Base-by-base conservation (phyloP, 2,797 vertebrate species). In the Scleropages formosus region DNA sequence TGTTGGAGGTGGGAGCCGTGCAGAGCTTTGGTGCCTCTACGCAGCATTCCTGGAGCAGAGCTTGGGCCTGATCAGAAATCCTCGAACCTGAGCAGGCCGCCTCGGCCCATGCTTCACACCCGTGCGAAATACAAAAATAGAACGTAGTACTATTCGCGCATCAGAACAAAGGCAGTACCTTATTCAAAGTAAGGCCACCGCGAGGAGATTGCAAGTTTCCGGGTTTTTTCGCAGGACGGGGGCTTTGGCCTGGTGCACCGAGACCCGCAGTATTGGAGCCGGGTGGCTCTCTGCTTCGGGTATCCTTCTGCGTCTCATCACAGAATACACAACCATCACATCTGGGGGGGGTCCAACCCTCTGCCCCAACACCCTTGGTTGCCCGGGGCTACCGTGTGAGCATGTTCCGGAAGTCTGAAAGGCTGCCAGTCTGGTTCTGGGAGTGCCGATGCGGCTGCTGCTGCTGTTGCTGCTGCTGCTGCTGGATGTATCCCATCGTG, bases 371-470 rank as follows among this genome's bases (percentile, higher is more conserved):
- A 70, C 46, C 27, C 77, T 4, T 72, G 16, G 77, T 44, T 81
- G 18, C 58, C 10, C 46, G 65, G 9, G 8, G 82, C 82, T 82
- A 86, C 92, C 92, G 94, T 27, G 93, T 94, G 80, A 95, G 88
- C 90, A 95, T 91, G 84, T 94, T 95, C 0, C 92, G 82, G 78
- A 94, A 89, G 89, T 94, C 95, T 0, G 93, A 90, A 80, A 94
- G 85, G 73, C 87, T 90, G 85, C 90, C 89, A 59, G 90, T 73
- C 79, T 93, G 91, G 82, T 88, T 88, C 80, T 94, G 93, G 0
- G 82, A 67, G 81, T 89, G 92, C 84, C 87, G 93, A 83, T 88
- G 93, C 81, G 94, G 94, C 79, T 91, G 87, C 72, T 76, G 86
- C 90, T 90, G 86, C 76, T 92, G 94, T 8, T 88, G 88, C 77